phyloP scores from a whole-genome alignment of 1,140 invertebrate genomes.

The Teleogryllus occipitalis region DNA sequence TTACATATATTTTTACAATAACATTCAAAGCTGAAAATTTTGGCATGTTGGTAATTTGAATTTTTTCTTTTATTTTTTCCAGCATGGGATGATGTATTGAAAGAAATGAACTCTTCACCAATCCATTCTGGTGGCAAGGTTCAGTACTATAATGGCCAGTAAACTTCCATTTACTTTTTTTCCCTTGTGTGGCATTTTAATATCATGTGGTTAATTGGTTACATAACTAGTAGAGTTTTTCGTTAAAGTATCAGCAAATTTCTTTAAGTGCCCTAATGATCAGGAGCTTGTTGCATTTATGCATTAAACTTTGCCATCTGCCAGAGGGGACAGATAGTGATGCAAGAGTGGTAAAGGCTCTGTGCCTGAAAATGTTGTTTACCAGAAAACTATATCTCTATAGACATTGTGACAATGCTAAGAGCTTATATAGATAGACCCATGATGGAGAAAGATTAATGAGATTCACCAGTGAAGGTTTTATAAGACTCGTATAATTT shows the following conservation, averaged over 20 bases:
- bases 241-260: constrained; percentile 8
- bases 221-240: constrained; percentile 8
- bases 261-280: constrained; percentile 10
- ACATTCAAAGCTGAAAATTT: too few relatives aligned
- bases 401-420: neutral
- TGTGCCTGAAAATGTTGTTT: too few relatives aligned
- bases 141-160: constrained; percentile 22
- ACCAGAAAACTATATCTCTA: neutral
- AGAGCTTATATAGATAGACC: neutral
- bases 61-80: constrained; percentile 2
- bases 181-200: neutral
- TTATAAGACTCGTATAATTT: neutral
- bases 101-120: constrained; percentile 14
- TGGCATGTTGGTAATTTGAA: neutral
- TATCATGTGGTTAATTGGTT: neutral
- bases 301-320: neutral
- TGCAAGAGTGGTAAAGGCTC: too few relatives aligned
- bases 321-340: too few relatives aligned
- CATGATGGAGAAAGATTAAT: neutral
- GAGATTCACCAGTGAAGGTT: neutral
- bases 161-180: neutral
- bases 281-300: constrained; percentile 13
- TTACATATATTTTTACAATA: too few relatives aligned
- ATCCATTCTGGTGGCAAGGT: constrained; percentile 14
- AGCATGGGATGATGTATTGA: constrained; percentile 20